A percentile compares a stretch with the other conserved stretches of the same genome.
Evolutionary conservation across 2,113 vertebrate genomes (phyloP).

Genomic region (Nicator chloris): DNA sequence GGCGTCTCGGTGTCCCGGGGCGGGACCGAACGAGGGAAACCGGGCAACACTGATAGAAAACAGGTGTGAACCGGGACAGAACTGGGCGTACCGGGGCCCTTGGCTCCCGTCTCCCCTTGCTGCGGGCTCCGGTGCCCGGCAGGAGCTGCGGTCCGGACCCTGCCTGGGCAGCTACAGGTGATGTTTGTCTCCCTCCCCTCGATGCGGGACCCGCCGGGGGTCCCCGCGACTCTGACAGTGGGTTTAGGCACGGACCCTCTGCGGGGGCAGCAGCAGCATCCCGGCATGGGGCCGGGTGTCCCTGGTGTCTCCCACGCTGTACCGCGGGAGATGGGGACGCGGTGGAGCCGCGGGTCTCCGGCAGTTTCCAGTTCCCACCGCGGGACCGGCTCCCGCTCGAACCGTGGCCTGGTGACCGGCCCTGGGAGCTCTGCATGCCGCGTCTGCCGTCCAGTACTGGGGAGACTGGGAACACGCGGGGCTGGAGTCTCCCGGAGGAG

Average conservation of each 20-base stretch:
- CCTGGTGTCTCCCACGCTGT: not conserved
- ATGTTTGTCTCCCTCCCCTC: not conserved
- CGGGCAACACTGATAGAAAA: not conserved
- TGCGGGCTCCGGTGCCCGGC: not conserved
- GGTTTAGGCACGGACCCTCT: not conserved
- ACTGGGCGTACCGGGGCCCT: no score
- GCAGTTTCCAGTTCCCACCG: not conserved
- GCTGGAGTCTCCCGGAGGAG: not conserved
- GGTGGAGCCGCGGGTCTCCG: not conserved
- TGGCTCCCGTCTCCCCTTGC: not conserved
- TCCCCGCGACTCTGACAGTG: not conserved
- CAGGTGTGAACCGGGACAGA: not conserved
- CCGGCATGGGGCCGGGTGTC: no score
- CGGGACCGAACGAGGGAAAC: not conserved
- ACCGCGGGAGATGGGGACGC: no score
- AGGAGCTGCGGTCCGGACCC: no score
- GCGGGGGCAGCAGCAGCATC: not conserved
- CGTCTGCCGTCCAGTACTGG: not conserved
- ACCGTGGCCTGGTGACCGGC: not conserved
- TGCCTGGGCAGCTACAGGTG: not conserved
- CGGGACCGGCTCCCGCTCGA: not conserved
- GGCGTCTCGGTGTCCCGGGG: not conserved
- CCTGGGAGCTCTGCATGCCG: not conserved
- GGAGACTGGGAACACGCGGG: not conserved
- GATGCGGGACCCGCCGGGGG: not conserved